Base-by-base conservation (phyloP, 2,797 vertebrate species). In the Discoglossus pictus region DNA sequence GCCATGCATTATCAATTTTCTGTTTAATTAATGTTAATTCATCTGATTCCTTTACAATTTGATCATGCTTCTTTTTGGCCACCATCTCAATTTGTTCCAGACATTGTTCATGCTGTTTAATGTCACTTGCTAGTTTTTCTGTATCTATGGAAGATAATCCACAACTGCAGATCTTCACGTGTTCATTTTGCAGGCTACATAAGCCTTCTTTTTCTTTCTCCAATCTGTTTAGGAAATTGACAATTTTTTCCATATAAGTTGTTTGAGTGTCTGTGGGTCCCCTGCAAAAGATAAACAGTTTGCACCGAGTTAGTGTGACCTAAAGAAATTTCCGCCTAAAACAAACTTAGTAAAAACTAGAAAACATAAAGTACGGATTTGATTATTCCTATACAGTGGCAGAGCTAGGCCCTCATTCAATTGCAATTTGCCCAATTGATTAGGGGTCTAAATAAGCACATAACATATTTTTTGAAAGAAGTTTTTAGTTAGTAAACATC, bases 31-130 rank as follows among this genome's bases (percentile, higher is more conserved):
- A 34, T 1, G 74, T 76, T 27, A 88, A 84, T 9, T 94, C 93
- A 17, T 78, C 69, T 0, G 78, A 81, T 65, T 83, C 83, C 34
- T 79, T 69, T 3, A 78, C 69, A 13, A 89, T 80, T 27, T 77
- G 85, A 61, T 91, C 80, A 4, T 83, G 68, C 12, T 76, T 83
- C 74, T 78, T 91, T 53, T 92, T 87, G 9, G 87, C 74, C 3
- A 74, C 68, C 6, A 80, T 86, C 38, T 93, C 87, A 42, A 90
- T 74, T 2, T 74, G 74, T 48, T 84, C 86, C 93, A 93, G 96
- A 51, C 79, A 76, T 2, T 70, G 77, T 36, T 92, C 91, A 2
- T 94, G 83, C 7, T 79, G 82, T 42, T 73, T 84, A 64, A 90
- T 83, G 7, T 91, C 86, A 20, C 66, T 84, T 55, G 84, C 80